Evolutionary conservation across 2,888 invertebrate species (phyloP).

Genomic region (Acleris emargana): DNA sequence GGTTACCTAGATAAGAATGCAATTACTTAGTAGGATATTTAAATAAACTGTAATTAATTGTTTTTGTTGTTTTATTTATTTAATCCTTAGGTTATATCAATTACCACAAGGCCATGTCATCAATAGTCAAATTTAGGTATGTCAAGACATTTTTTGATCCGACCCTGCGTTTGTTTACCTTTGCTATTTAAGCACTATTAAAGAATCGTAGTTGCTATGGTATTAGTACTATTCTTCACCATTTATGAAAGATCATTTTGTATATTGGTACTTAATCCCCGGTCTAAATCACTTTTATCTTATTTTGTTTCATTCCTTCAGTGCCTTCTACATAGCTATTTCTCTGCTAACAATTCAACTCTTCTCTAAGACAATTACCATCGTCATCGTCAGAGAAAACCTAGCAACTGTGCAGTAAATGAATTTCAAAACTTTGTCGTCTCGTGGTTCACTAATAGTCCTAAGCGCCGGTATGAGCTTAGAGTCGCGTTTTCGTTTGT

Average conservation of each 20-base stretch:
- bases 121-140: too few species aligned
- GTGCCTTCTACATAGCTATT: slow-evolving; percentile 49
- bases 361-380: slow-evolving; percentile 52
- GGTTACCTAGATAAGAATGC: background rate
- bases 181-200: too few species aligned
- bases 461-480: too few species aligned
- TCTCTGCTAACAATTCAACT: slow-evolving; percentile 49
- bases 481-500: too few species aligned
- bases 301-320: slow-evolving; percentile 54
- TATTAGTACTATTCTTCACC: too few species aligned
- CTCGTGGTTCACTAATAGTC: slow-evolving; percentile 34
- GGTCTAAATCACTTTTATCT: slow-evolving; percentile 49
- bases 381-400: slow-evolving; percentile 41
- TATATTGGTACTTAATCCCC: slow-evolving; percentile 16
- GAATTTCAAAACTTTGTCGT: slow-evolving; percentile 51
- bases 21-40: too few species aligned
- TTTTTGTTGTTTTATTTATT: background rate
- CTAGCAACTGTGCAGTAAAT: slow-evolving; percentile 53
- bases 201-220: too few species aligned
- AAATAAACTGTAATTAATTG: background rate
- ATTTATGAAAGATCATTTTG: slow-evolving; percentile 36
- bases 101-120: too few species aligned
- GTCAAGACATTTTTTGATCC: too few species aligned
- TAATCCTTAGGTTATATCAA: too few species aligned
- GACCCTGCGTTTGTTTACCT: too few species aligned